Conservation (phyloP, 2,113 vertebrate species). For the Zingel zingel region DNA sequence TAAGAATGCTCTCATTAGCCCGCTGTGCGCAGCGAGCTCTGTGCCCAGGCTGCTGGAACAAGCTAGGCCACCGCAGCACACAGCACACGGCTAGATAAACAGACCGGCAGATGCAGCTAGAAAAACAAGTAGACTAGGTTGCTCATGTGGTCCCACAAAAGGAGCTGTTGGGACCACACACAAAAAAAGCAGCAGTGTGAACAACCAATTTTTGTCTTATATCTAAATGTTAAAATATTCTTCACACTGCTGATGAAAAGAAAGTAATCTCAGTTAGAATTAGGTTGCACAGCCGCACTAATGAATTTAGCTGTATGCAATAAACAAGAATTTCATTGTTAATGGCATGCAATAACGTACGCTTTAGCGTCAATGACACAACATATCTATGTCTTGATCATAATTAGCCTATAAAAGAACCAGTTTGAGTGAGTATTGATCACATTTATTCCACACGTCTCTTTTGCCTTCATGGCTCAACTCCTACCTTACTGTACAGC, state of each 20-base stretch:
- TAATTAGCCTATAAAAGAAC: constrained; percentile 27
- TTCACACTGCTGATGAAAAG: neutral
- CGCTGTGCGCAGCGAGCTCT: constrained; percentile 54
- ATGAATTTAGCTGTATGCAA: neutral
- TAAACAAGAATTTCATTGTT: neutral
- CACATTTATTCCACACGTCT: constrained; percentile 13
- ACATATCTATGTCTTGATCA: constrained; percentile 14
- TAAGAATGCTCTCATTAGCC: constrained; percentile 76
- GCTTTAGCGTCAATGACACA: neutral
- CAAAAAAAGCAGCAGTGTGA: neutral
- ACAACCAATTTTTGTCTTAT: neutral
- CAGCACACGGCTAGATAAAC: constrained; percentile 58
- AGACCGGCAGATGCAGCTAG: constrained; percentile 60
- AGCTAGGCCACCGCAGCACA: constrained; percentile 66
- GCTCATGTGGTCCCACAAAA: constrained; percentile 62
- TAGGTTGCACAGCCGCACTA: neutral
- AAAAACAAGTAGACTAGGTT: constrained; percentile 62
- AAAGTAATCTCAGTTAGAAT: neutral
- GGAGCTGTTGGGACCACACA: neutral
- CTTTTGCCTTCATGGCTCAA: constrained; percentile 1
- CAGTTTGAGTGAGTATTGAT: neutral
- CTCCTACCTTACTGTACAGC: constrained; percentile 52
- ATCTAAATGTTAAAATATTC: neutral
- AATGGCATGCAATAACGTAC: neutral
- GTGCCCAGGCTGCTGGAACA: constrained; percentile 62